Conservation (phyloP, 2,888 invertebrate species). For the Amphipyra berbera region DNA sequence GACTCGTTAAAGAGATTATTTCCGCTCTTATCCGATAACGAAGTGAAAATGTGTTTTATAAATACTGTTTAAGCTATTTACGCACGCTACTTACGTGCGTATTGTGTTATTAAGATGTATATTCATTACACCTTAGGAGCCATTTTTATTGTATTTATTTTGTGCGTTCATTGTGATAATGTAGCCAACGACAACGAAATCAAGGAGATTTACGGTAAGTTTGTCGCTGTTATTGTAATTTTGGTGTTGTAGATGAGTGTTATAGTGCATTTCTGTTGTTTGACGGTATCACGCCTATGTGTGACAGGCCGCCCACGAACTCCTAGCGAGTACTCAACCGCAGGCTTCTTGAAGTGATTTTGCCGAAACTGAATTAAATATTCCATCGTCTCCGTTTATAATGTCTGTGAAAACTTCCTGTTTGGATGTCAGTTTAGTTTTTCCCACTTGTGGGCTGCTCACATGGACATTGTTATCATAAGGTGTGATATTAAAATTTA, state of each 20-base stretch:
- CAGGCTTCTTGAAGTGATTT: conserved; percentile 20
- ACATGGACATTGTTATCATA: conserved; percentile 42
- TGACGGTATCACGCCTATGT: conserved; percentile 42
- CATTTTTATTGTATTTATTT: conserved; percentile 90
- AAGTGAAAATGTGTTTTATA: conserved; percentile 85
- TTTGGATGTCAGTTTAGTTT: conserved; percentile 2
- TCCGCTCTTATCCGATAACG: conserved; percentile 72
- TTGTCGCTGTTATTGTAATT: conserved; percentile 36
- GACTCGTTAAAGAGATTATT: conserved; percentile 78
- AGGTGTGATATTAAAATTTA: background rate
- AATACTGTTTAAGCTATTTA: conserved; percentile 78
- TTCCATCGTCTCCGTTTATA: conserved; percentile 8
- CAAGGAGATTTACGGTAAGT: conserved; percentile 86
- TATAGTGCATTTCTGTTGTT: conserved; percentile 29
- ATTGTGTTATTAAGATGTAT: conserved; percentile 83
- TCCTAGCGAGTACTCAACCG: conserved; percentile 14
- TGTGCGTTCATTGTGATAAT: conserved; percentile 89
- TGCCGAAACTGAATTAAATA: conserved; percentile 14
- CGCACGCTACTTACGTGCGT: conserved; percentile 78
- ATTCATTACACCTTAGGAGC: conserved; percentile 86
- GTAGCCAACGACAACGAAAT: conserved; percentile 87
- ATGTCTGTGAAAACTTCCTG: conserved; percentile 10
- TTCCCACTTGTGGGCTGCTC: conserved; percentile 20
- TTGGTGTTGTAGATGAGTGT: conserved; percentile 6
- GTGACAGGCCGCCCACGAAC: conserved; percentile 65